Base-by-base conservation (phyloP, 2,113 vertebrate species). In the Uria lomvia region DNA sequence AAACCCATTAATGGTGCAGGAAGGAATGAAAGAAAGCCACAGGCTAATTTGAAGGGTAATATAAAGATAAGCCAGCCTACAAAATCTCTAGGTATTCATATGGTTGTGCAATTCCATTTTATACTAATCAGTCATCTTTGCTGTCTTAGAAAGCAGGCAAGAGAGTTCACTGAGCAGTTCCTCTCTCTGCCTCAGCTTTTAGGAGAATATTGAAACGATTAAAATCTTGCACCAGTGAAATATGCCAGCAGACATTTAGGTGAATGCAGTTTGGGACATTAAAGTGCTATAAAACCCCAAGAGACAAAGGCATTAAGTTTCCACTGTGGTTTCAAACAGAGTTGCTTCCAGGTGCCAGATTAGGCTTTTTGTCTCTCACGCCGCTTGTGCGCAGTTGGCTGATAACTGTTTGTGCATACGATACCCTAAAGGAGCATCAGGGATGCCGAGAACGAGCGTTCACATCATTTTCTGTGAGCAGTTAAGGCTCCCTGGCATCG, bases 331-430 rank as follows among this genome's bases (percentile, higher is more conserved):
- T 86, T 36, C 42, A 76, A 36, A 40, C 20, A 29, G 26, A 18
- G 10, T 11, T 63, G 11, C 29, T 91, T 78, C 62, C 38, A 79
- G 43, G 34, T 73, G 49, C 58, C 70, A 62, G 24, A 5, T 67
- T 9, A n/a, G 30, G 17, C 21, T 45, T 70, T 76, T 68, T 84
- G 32, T 47, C 42, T 76, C 50, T 67, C 20, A 1, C 18, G 29
- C 23, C 0, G 0, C 47, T 53, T n/a, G 11, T 29, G 43, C 0
- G 1, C 53, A 49, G 22, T 6, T 52, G 52, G 47, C 47, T 60
- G 65, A 8, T 66, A 42, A 17, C 22, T 19, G 27, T 26, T 11
- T 0, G 0, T 24, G 17, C 21, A 8, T 9, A 14, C 1, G 1
- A 8, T 17, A 19, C 38, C 78, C n/a, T 45, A 66, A 49, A 79